Base-by-base conservation (phyloP, 2,888 invertebrate genomes). In the Tachina lurida region DNA sequence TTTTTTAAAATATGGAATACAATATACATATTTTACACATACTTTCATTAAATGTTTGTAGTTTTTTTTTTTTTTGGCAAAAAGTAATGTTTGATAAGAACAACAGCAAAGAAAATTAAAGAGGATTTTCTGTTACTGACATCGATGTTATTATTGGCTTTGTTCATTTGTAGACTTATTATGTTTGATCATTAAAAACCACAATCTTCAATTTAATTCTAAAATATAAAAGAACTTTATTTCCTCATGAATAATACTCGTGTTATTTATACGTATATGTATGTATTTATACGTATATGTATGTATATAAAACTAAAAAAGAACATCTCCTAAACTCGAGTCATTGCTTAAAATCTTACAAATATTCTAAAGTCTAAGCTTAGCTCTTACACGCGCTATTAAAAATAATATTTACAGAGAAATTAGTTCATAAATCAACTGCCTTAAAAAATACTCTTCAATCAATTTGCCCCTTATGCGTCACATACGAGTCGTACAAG, bases 401-500 rank as follows among this genome's bases (percentile, higher is more conserved):
- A 19, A 71, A 83, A 79, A 63, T 79, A 80, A 68, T 86, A 86
- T 86, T 73, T 86, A 86, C 86, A 86, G 47, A 71, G 47, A 45
- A 73, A 70, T 60, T 41, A 56, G n/a, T 56, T 54, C 15, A 68
- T 54, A 63, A 60, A 45, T 22, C 3, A 47, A 74, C 74, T 68
- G 49, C 81, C 73, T 41, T 31, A 31, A 15, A 22, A 43, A 41
- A 58, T 12, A 3, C 58, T 95, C 12, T 19, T 62, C 94, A 88
- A 90, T 91, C 91, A 52, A 95, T 95, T 88, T 95, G 94, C 84
- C 95, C 95, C 89, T 95, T 95, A 87, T 95, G 95, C 39, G 95
- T 95, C 39, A 95, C 94, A 88, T 95, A 95, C 0, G 94, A 93
- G 87, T 93, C 93, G 65, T 93, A 93, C 0, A 94, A 93, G 8